phyloP scores from a whole-genome alignment of 2,113 vertebrate species.

The Coregonus clupeaformis region DNA sequence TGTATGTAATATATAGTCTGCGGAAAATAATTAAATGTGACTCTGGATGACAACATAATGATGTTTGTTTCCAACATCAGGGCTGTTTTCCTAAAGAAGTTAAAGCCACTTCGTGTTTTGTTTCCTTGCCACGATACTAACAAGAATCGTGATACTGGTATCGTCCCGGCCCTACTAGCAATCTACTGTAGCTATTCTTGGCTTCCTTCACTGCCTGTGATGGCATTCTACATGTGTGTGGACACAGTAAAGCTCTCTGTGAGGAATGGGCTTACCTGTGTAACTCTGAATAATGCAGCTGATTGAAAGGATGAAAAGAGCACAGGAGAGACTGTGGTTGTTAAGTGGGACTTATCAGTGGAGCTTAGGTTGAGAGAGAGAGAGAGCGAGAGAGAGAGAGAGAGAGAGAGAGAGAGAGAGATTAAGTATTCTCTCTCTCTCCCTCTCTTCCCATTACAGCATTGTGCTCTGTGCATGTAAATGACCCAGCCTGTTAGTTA shows the following conservation, averaged over 20 bases:
- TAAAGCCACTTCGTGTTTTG: no score
- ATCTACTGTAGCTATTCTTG: conserved; percentile 3
- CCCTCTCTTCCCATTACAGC: not conserved
- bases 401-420: not conserved
- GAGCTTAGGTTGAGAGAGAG: not conserved
- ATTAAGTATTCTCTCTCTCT: not conserved
- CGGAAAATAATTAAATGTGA: no score
- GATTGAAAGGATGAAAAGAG: conserved; percentile 18
- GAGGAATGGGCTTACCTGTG: conserved; percentile 7
- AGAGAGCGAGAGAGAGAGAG: not conserved
- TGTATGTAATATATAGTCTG: no score
- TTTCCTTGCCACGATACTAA: no score
- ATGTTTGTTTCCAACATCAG: no score
- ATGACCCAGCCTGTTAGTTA: not conserved
- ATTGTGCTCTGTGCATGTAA: not conserved
- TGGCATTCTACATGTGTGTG: conserved; percentile 8
- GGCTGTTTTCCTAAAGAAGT: no score
- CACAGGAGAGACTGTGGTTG: not conserved
- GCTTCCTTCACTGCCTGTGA: not conserved
- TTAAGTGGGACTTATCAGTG: conserved; percentile 1
- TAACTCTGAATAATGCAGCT: conserved; percentile 30
- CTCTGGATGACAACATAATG: no score
- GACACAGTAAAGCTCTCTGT: conserved; percentile 48
- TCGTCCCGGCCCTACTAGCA: not conserved
- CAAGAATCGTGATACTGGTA: no score